Conservation (phyloP, 1,140 invertebrate genomes). For the Trigoniulus corallinus region DNA sequence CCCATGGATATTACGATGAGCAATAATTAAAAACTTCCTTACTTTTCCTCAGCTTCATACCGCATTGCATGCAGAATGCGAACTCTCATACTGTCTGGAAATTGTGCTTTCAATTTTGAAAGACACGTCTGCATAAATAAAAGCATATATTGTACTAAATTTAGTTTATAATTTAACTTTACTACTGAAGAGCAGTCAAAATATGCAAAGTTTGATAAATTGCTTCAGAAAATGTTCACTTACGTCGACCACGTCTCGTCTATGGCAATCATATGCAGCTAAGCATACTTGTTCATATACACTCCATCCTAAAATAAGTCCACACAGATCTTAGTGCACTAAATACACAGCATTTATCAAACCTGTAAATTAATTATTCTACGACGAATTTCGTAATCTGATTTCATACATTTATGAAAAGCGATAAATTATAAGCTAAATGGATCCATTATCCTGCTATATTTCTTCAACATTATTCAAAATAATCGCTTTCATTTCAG, state of each 20-base stretch:
- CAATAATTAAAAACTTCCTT: too few relatives aligned
- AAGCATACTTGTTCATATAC: constrained; percentile 84
- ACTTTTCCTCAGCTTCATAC: constrained; percentile 71
- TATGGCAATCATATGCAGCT: constrained; percentile 74
- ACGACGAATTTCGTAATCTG: too few relatives aligned
- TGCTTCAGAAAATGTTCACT: constrained; percentile 12
- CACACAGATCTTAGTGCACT: too few relatives aligned
- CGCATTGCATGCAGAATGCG: constrained; percentile 70
- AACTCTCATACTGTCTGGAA: constrained; percentile 78
- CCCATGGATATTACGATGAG: too few relatives aligned
- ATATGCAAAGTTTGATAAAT: neutral
- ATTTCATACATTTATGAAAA: too few relatives aligned
- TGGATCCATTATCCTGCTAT: too few relatives aligned
- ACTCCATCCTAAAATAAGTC: constrained; percentile 52
- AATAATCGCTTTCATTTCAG: too few relatives aligned
- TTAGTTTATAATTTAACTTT: neutral
- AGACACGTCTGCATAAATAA: constrained; percentile 44
- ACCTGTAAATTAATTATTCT: too few relatives aligned
- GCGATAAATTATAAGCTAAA: too few relatives aligned
- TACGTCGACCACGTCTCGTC: constrained; percentile 51
- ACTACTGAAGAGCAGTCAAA: neutral
- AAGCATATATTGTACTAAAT: neutral
- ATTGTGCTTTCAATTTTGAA: constrained; percentile 55
- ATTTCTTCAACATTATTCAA: too few relatives aligned
- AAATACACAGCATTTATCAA: too few relatives aligned